Percentiles rank a stretch among this genome's conserved stretches.
Evolutionary conservation across 2,797 vertebrate species (phyloP).

Genomic region (Amphiprion clarkii): DNA sequence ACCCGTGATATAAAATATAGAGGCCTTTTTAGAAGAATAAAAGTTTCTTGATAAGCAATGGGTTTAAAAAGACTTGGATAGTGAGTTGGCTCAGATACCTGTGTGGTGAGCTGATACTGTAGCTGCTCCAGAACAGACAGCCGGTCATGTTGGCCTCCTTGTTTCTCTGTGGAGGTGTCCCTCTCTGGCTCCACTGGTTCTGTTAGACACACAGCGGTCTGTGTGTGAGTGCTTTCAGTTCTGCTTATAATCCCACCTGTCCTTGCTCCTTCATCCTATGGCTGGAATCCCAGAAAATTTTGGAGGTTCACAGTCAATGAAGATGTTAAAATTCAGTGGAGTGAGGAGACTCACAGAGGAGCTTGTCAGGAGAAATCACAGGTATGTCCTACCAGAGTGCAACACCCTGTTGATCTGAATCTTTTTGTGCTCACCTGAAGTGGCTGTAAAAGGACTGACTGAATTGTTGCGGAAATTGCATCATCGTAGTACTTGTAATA

Average conservation of each 20-base stretch:
- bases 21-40: too few relatives aligned
- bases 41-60: not conserved
- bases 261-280: not conserved
- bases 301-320: not conserved
- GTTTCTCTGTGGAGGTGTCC: slow-evolving; percentile 49
- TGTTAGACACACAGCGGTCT: slow-evolving; percentile 15
- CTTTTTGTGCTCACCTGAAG: too few relatives aligned
- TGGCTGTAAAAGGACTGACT: too few relatives aligned
- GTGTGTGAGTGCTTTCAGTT: not conserved
- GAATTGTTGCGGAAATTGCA: too few relatives aligned
- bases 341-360: too few relatives aligned
- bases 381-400: too few relatives aligned
- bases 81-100: slow-evolving; percentile 76
- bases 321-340: not conserved
- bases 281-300: not conserved
- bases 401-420: too few relatives aligned
- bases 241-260: not conserved
- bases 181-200: slow-evolving; percentile 46
- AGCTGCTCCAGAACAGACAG: slow-evolving; percentile 85
- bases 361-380: too few relatives aligned
- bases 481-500: too few relatives aligned
- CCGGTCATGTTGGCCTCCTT: slow-evolving; percentile 55
- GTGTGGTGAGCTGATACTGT: slow-evolving; percentile 85
- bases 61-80: not conserved
- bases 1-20: not conserved